Evolutionary conservation across 2,797 vertebrate species (phyloP).

Genomic region (Carapus acus): DNA sequence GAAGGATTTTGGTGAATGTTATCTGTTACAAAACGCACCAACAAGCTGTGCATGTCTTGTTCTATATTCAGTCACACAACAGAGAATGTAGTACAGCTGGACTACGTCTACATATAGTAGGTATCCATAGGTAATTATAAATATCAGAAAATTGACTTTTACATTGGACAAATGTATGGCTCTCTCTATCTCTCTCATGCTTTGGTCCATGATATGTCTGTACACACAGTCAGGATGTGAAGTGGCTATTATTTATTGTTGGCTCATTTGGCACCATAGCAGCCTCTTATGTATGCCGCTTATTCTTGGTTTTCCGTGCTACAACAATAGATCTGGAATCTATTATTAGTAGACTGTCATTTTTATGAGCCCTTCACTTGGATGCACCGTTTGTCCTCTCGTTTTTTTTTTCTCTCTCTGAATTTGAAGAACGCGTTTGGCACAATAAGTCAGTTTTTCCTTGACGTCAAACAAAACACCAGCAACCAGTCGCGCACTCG

Average conservation of each 20-base stretch:
- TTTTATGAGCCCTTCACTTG: conserved; percentile 55
- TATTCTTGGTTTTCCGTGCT: conserved; percentile 41
- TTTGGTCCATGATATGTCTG: no score
- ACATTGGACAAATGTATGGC: no score
- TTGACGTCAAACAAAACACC: conserved; percentile 52
- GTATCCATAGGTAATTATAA: no score
- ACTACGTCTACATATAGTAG: no score
- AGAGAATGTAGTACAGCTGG: no score
- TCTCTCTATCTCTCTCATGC: no score
- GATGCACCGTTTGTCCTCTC: conserved; percentile 54
- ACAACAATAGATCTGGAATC: conserved; percentile 43
- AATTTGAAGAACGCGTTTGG: conserved; percentile 39
- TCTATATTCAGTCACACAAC: no score
- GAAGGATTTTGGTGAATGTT: conserved; percentile 23
- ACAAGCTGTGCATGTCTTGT: conserved; percentile 9
- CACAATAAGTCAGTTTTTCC: conserved; percentile 38
- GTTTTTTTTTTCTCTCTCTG: conserved; percentile 32
- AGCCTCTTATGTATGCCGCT: conserved; percentile 23
- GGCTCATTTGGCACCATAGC: conserved; percentile 20
- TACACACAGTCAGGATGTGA: conserved; percentile 8
- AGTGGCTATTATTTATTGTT: background rate
- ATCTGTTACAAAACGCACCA: conserved; percentile 40
- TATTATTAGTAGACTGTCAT: conserved; percentile 60
- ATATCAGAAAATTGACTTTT: no score
- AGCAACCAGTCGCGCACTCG: conserved; percentile 53